Base-by-base conservation (phyloP, 2,113 vertebrate genomes). In the Trichomycterus rosablanca region DNA sequence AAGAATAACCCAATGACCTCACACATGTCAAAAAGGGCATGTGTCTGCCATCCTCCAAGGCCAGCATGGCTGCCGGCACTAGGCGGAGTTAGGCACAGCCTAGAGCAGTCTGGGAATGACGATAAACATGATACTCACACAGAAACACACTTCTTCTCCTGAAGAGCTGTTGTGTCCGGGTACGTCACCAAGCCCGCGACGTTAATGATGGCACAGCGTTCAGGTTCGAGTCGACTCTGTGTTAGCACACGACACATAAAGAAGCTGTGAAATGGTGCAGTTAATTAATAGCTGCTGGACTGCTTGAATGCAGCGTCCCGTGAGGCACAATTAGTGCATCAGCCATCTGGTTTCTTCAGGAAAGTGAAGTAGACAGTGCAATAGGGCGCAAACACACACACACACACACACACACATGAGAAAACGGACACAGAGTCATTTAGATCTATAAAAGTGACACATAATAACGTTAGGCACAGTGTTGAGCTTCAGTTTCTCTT, bases 311-410 rank as follows among this genome's bases (percentile, higher is more conserved):
- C 58, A 70, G 39, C 32, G 52, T 75, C 77, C 72, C 71, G 52
- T 56, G 56, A 69, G 73, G 66, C 56, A 57, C 74, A 80, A 74
- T 81, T 80, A 80, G 54, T 76, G 63, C 43, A 56, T 68, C 49
- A 66, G 58, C 70, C 71, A 77, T 77, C 72, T 71, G 66, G 67
- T 72, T 74, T 74, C 28, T 54, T 59, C 30, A 32, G 30, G 42
- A 56, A 56, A 15, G 22, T 46, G 42, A 56, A 12, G 56, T 58
- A 60, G 56, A 63, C 40, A 53, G 49, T 71, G 56, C 55, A 75
- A 46, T 64, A 67, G 24, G 60, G 63, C 51, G 34, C 19, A 56
- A 43, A 72, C 43, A 63, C 43, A 50, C 42, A 24, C 57, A 57
- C 14, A 46, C 20, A 57, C 46, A 39, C 20, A 45, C 34, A 50